These are phyloP conservation scores for Centropristis striata DNA, from an alignment of 2,113 vertebrate species.

Conservation along the genomic window DNA sequence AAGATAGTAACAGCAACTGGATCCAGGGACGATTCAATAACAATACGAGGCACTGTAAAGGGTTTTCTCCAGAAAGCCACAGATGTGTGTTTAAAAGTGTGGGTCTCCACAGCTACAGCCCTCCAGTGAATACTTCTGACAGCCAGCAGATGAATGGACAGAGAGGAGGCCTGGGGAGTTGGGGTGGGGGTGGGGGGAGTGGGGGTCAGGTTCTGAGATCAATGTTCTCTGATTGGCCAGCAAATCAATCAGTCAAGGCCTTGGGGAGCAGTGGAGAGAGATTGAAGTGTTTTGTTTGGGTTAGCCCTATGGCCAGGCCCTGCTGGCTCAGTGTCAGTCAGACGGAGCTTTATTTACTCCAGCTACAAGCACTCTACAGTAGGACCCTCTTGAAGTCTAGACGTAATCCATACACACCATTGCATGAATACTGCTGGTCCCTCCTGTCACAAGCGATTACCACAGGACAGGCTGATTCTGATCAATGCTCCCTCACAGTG, in stretches of 20 bases:
- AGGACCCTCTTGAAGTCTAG: conserved; percentile 35
- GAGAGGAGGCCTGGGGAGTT: conserved; percentile 61
- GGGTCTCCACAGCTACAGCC: conserved; percentile 46
- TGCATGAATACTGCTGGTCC: conserved; percentile 23
- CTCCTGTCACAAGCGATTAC: conserved; percentile 39
- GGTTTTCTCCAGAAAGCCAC: conserved; percentile 20
- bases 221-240: conserved; percentile 79
- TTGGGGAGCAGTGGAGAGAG: conserved; percentile 71
- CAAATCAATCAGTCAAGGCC: conserved; percentile 82
- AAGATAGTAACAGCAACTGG: background rate
- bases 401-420: conserved; percentile 53
- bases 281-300: conserved; percentile 84
- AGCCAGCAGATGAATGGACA: conserved; percentile 77
- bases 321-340: conserved; percentile 72
- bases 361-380: conserved; percentile 43
- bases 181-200: conserved; percentile 8
- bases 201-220: conserved; percentile 69
- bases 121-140: conserved; percentile 76
- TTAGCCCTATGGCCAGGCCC: conserved; percentile 63
- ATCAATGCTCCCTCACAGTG: conserved; percentile 41
- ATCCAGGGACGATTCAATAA: conserved; percentile 28
- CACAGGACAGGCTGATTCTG: conserved; percentile 20
- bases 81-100: conserved; percentile 60
- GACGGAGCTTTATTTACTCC: conserved; percentile 70
- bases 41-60: conserved; percentile 1